Conservation (phyloP, 2,797 vertebrate genomes). For the Alcedo atthis region DNA sequence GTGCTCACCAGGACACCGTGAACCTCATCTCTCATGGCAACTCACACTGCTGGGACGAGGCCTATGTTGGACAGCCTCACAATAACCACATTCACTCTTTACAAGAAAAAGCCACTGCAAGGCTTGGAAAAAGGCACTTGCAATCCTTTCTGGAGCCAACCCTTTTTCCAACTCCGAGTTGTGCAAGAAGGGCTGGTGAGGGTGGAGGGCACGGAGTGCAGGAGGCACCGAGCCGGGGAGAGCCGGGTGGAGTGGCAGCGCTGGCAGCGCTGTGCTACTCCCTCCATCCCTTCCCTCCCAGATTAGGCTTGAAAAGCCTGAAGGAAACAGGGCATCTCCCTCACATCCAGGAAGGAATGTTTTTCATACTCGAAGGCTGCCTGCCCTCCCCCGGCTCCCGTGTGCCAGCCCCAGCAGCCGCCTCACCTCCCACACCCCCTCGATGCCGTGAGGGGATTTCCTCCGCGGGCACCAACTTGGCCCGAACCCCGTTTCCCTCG, state of each 20-base stretch:
- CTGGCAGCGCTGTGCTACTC: not conserved
- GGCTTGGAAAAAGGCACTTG: not conserved
- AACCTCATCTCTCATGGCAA: not conserved
- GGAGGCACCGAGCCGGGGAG: not conserved
- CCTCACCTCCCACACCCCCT: constrained; percentile 41
- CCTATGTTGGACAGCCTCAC: accelerated
- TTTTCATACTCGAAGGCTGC: not conserved
- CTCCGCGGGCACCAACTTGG: not conserved
- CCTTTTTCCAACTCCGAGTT: not conserved
- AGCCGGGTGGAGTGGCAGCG: accelerated
- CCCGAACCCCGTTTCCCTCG: not conserved
- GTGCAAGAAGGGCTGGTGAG: not conserved
- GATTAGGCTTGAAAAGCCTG: not conserved
- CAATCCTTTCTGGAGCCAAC: not conserved
- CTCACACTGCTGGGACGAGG: not conserved
- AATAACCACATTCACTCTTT: not conserved
- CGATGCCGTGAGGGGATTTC: not conserved
- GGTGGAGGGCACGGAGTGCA: not conserved
- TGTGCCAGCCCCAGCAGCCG: constrained; percentile 16
- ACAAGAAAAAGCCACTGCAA: not conserved
- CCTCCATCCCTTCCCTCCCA: not conserved
- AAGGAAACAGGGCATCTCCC: not conserved
- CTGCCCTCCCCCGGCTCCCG: not conserved
- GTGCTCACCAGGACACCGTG: not conserved
- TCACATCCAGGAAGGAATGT: not conserved